Conservation (phyloP, 2,888 invertebrate genomes). For the Leptinotarsa rubiginosa region DNA sequence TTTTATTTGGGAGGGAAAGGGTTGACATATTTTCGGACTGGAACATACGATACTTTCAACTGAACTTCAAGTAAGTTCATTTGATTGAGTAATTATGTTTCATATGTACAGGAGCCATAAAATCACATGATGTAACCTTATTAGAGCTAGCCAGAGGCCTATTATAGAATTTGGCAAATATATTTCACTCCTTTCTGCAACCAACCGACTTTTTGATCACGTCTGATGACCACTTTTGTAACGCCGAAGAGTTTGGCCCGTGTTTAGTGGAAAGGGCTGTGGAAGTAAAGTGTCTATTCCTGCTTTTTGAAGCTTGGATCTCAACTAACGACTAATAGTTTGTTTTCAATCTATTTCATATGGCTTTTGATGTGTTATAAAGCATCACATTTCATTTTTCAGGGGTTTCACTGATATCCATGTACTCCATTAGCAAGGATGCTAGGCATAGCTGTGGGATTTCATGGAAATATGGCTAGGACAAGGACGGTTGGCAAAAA, state of each 20-base stretch:
- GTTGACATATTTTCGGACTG: slow-evolving; percentile 34
- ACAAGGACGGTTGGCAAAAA: slow-evolving; percentile 25
- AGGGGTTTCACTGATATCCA: too few relatives aligned
- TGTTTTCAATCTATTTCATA: slow-evolving; percentile 38
- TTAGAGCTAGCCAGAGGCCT: background rate
- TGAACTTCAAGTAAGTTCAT: slow-evolving; percentile 40
- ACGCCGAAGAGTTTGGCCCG: slow-evolving; percentile 35
- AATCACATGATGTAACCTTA: background rate
- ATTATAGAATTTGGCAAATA: background rate
- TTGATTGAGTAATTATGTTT: slow-evolving; percentile 42
- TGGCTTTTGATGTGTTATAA: slow-evolving; percentile 36
- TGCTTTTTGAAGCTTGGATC: slow-evolving; percentile 2
- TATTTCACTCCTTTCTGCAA: background rate
- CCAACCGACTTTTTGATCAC: slow-evolving; percentile 44
- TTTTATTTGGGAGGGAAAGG: background rate
- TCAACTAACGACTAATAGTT: slow-evolving; percentile 46
- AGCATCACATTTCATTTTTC: background rate
- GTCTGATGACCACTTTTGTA: slow-evolving; percentile 41
- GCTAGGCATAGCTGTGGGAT: slow-evolving; percentile 36
- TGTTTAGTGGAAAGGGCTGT: slow-evolving; percentile 46
- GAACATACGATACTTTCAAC: slow-evolving; percentile 39
- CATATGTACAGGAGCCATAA: slow-evolving; percentile 18
- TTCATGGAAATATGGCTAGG: slow-evolving; percentile 27
- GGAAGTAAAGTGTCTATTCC: slow-evolving; percentile 9
- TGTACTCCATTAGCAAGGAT: background rate